Conservation (phyloP, 1,140 invertebrate species). For the Orius insidiosus region DNA sequence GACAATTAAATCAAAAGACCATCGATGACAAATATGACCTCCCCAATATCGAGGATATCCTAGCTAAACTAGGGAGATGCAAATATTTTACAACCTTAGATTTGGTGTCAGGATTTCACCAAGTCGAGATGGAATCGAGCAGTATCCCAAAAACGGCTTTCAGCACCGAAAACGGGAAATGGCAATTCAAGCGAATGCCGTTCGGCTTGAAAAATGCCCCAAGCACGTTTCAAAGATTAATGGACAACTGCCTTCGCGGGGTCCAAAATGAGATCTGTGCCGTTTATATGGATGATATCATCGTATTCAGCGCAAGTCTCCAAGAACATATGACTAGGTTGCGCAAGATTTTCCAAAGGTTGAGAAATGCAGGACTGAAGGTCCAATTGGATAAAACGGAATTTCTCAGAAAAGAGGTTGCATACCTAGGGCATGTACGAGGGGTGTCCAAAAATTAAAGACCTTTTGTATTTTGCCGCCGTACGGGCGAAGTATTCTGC, state of each 20-base stretch:
- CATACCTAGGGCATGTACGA: slow-evolving; percentile 23
- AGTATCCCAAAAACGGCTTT: slow-evolving; percentile 18
- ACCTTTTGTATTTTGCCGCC: too few relatives aligned
- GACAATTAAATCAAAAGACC: slow-evolving; percentile 20
- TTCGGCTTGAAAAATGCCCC: slow-evolving; percentile 17
- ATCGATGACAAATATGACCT: slow-evolving; percentile 9
- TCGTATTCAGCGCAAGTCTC: slow-evolving; percentile 23
- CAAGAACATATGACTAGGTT: slow-evolving; percentile 24
- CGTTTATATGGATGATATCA: slow-evolving; percentile 30
- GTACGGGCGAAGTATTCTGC: too few relatives aligned
- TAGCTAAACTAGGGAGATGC: slow-evolving; percentile 2
- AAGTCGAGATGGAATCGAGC: slow-evolving; percentile 20
- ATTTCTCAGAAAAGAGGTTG: slow-evolving; percentile 21
- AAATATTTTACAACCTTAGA: slow-evolving; percentile 19
- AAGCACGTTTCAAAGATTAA: slow-evolving; percentile 18
- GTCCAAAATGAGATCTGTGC: slow-evolving; percentile 5
- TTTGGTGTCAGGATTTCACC: slow-evolving; percentile 21
- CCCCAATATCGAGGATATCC: slow-evolving; percentile 6
- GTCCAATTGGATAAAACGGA: slow-evolving; percentile 20
- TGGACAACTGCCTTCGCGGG: slow-evolving; percentile 21
- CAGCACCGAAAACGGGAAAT: slow-evolving; percentile 15
- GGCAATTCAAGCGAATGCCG: slow-evolving; percentile 17
- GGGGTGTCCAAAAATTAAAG: too few relatives aligned
- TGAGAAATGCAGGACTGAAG: slow-evolving; percentile 16
- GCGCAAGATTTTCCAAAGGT: slow-evolving; percentile 19